phyloP scores from a whole-genome alignment of 2,797 vertebrate genomes.

The Yasuhikotakia modesta region DNA sequence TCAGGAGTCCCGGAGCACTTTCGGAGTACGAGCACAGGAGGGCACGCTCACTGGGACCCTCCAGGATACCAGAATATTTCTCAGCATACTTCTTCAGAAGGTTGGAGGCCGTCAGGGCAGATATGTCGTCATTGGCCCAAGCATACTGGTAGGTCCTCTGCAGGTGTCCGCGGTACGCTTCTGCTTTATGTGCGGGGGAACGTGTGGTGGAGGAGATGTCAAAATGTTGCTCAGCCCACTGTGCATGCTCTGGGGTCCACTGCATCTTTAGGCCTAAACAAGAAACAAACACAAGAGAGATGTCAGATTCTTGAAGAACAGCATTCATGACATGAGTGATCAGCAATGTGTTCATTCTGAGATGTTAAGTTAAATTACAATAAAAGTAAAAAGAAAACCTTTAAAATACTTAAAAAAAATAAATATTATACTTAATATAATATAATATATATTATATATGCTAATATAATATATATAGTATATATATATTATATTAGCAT shows the following conservation, averaged over 20 bases:
- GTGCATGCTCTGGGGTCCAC: constrained; percentile 99
- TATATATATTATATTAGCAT: too few relatives aligned
- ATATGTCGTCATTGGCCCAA: constrained; percentile 99
- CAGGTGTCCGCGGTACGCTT: constrained; percentile 95
- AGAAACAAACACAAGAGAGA: constrained; percentile 56
- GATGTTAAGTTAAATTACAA: too few relatives aligned
- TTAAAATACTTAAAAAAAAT: too few relatives aligned
- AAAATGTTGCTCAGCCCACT: constrained; percentile 99
- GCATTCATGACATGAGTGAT: too few relatives aligned
- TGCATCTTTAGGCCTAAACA: constrained; percentile 99
- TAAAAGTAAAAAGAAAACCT: too few relatives aligned
- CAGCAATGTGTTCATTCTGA: too few relatives aligned
- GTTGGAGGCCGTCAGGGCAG: constrained; percentile 97
- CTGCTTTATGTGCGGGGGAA: constrained; percentile 98
- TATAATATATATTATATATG: too few relatives aligned
- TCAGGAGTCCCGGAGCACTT: constrained; percentile 86
- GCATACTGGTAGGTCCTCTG: constrained; percentile 98
- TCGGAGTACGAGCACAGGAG: constrained; percentile 94
- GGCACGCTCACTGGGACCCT: constrained; percentile 90
- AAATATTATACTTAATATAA: too few relatives aligned
- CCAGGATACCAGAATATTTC: constrained; percentile 98
- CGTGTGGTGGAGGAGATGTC: constrained; percentile 98
- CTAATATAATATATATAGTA: too few relatives aligned
- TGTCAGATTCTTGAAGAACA: constrained; percentile 22
- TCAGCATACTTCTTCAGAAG: constrained; percentile 98